Evolutionary conservation across 2,888 invertebrate genomes (phyloP), one percentile per base, ranked within the genome.

Genomic region (Lepidocyrtoides sp.): DNA sequence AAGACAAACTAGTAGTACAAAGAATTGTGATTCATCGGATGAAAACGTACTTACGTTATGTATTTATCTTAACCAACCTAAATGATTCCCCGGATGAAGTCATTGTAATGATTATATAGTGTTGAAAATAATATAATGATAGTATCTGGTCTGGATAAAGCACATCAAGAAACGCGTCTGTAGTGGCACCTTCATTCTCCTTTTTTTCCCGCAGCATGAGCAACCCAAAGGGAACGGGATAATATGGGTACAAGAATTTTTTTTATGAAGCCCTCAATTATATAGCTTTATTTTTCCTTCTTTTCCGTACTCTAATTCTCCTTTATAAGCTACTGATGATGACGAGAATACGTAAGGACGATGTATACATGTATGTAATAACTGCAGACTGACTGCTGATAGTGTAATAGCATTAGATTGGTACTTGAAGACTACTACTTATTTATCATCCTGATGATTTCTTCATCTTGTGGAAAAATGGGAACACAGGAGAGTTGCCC

Each of bases 401-500:
- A 54, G 54, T 48, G 69, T 69, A 84, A 84, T 84, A 26, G 72
- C 23, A 72, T 75, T 72, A 36, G 5, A 85, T 85, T 85, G 75
- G 60, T 72, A 44, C 57, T n/a, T n/a, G n/a, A n/a, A 85, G 41
- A 41, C 57, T 75, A 23, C 14, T 36, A 72, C 75, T 85, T 85
- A 83, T 83, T n/a, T n/a, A n/a, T n/a, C n/a, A n/a, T n/a, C 72
- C 20, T 85, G 57, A 85, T 85, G 85, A 85, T 85, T 72, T 72
- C 72, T 57, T 36, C 72, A 75, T 85, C 84, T 69, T 26, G 12
- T 29, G 20, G 14, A n/a, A n/a, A 51, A 51, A 4, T 20, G 2
- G 2, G 4, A 41, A 72, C 36, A 72, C 36, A 8, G 17, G 36
- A 72, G 32, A 66, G 66, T 10, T 66, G 66, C 66, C 57, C n/a